Base-by-base conservation (phyloP, 1,140 invertebrate species). In the Bombyx mandarina region DNA sequence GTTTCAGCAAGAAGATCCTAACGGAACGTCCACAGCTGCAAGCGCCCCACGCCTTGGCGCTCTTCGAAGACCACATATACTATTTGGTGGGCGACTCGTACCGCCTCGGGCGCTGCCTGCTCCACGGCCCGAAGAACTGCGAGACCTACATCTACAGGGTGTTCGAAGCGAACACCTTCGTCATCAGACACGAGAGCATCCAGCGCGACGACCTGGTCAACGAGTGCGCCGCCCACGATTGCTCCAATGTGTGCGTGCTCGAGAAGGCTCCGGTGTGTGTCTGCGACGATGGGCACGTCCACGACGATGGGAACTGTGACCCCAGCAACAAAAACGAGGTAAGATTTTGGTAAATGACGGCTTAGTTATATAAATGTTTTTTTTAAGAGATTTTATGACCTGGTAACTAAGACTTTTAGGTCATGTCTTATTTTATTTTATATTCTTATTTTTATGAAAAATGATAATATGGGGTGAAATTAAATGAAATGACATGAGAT, bases 31-130 rank as follows among this genome's bases (percentile, higher is more conserved):
- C 72, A 2, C 85, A 88, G 3, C 63, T 89, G 1, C 79, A 82
- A 50, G 80, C 80, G 46, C 90, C 85, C 0, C 76, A 76, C 1
- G 82, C 82, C 0, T 65, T 93, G 1, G 86, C 75, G n/a, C 67
- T 93, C 8, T 92, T 90, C 69, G 92, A 93, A 70, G 90, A 93
- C 66, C 74, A 89, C 48, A 74, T 92, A 1, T 93, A 90, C 65
- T 91, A 90, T 69, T 68, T 90, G 0, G 88, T 79, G 10, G 71
- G 76, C 18, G 82, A 85, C 12, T 76, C 88, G 1, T 82, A 71
- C 51, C 80, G 88, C 44, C 73, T 92, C 22, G 75, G 75, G 45
- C 90, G 88, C 50, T 93, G 91, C 66, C 75, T 83, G 7, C 66
- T 92, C 1, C 90, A 82, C 54, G 89, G 78, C 0, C 46, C 67